Evolutionary conservation across 1,140 invertebrate genomes (phyloP), one percentile per base, ranked within the genome.

Genomic region (Patella vulgata): DNA sequence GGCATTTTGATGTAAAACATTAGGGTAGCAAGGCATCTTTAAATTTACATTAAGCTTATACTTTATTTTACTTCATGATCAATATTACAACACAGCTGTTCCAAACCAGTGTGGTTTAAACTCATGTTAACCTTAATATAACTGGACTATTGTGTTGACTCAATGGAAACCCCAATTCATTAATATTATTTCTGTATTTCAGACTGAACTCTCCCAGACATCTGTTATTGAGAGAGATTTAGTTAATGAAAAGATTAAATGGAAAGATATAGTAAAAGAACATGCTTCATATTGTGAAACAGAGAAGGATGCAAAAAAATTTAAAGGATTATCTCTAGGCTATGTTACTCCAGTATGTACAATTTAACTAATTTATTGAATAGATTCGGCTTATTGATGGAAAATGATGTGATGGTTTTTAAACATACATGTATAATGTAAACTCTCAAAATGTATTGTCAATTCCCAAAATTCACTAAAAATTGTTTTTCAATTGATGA

Each of bases 281-380:
- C 87, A 92, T 84, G 87, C 88, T 42, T 86, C 88, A 0, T 95
- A 91, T 82, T 89, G 89, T 78, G 88, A 89, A 27, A 59, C 68
- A 70, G 88, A 93, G 55, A 90, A 89, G 8, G 84, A 86, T 4
- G 68, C 85, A 0, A 88, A 88, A 68, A 87, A 88, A 70, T 92
- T 93, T 80, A 86, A 89, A 62, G 90, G 90, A 27, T 85, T 89
- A 17, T 89, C 92, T 25, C 84, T 97, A 31, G 95, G 92, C 55
- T 97, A 94, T 84, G 92, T 96, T 42, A 97, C 95, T 54, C 93
- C 94, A 30, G 94, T 96, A 87, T 88, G 88, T 87, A n/a, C n/a
- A 58, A 52, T 48, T 52, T 9, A 17, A n/a, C 21, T 36, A 23
- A 31, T 36, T 40, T 19, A 9, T 48, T 17, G 19, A 25, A n/a